Evolutionary conservation across 2,113 vertebrate genomes (phyloP), one percentile per base, ranked within the genome.

Genomic region (Calonectris borealis): DNA sequence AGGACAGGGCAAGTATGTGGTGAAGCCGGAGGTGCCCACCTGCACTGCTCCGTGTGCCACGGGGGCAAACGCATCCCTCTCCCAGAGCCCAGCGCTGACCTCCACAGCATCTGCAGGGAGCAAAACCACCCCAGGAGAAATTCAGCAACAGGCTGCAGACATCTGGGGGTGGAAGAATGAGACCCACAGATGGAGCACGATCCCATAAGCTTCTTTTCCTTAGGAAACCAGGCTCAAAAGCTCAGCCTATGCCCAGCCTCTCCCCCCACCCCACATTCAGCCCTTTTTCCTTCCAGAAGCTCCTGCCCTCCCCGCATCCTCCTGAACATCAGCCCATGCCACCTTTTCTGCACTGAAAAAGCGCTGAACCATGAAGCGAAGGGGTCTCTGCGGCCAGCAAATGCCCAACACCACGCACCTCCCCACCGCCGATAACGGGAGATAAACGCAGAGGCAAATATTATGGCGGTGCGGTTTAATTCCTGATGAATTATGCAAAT

Each of bases 401-500:
- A 73, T 0, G 0, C 31, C 51, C 65, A 48, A 10, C 38, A 29
- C 52, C 16, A 8, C 20, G 2, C 31, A 27, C 26, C 55, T 80
- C 57, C 76, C 32, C 4, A 1, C 27, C 3, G 0, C 58, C 5
- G 1, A 61, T 57, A 69, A 57, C 6, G 8, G 76, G 42, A 87
- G 77, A 87, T 26, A 81, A 96, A 87, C 1, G 1, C 54, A n/a
- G 12, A 32, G 61, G 78, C 81, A 95, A 96, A 94, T 62, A 49
- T 78, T 83, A 94, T 18, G 70, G 91, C 13, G 3, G 68, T 26
- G 44, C 0, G 0, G 57, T 68, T 96, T 90, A 88, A 94, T 55
- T 97, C 66, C 78, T 25, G 29, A 90, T 75, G 83, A 90, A 93
- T 94, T 91, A 96, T 86, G 90, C 94, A 97, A 97, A 97, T 79